Evolutionary conservation across 92 coral and sea anemone species (phyloP).

Genomic region (Zoanthus gigantus): DNA sequence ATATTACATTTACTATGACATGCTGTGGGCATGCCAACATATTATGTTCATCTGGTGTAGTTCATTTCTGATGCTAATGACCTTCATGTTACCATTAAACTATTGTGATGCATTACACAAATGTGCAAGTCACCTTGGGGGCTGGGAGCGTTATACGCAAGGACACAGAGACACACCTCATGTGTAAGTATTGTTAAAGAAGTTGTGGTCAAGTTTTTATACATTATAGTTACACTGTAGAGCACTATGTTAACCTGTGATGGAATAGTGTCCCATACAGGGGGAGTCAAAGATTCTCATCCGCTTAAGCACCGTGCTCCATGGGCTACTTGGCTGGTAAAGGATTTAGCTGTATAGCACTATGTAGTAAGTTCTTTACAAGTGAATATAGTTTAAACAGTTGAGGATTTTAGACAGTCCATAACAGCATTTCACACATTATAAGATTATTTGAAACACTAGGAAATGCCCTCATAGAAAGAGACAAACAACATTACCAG

Average conservation of each 20-base stretch:
- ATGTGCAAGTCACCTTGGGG: slow-evolving; percentile 97
- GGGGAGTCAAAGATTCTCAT: neutral
- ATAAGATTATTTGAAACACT: too few relatives aligned
- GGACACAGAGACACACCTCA: slow-evolving; percentile 94
- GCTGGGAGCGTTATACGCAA: slow-evolving; percentile 87
- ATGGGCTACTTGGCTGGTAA: too few relatives aligned
- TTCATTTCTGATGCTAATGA: slow-evolving; percentile 91
- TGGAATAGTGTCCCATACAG: neutral
- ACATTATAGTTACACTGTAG: neutral
- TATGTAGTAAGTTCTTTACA: too few relatives aligned
- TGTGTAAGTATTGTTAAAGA: slow-evolving; percentile 67
- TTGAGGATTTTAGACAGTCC: too few relatives aligned
- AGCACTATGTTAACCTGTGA: neutral
- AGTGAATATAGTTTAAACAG: too few relatives aligned
- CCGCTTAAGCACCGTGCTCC: too few relatives aligned
- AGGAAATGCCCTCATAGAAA: too few relatives aligned
- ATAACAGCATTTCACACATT: too few relatives aligned
- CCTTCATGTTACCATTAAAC: slow-evolving; percentile 85
- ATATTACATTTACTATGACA: slow-evolving; percentile 91
- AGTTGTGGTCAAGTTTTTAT: neutral
- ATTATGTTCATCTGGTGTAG: slow-evolving; percentile 93
- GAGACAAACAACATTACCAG: too few relatives aligned
- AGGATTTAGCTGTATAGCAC: too few relatives aligned
- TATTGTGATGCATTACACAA: slow-evolving; percentile 95
- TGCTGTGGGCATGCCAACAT: slow-evolving; percentile 99